Percentiles rank a stretch among this genome's conserved stretches.
phyloP scores from a whole-genome alignment of 35 echinoderm and acorn worm genomes.

The Ophiothrix spiculata region DNA sequence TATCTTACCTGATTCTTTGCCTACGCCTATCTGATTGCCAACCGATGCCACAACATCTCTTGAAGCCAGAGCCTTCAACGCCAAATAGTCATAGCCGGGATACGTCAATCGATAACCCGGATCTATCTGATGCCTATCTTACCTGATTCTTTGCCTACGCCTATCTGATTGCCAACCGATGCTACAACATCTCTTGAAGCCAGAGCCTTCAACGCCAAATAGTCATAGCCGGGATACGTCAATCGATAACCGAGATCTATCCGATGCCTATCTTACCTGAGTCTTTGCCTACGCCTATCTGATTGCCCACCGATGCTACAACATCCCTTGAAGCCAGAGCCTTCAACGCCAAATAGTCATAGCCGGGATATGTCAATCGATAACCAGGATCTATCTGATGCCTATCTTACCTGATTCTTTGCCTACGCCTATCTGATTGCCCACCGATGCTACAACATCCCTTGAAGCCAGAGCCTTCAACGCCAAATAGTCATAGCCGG shows the following conservation, averaged over 20 bases:
- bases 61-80: conserved; percentile 73
- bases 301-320: conserved; percentile 88
- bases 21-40: conserved; percentile 95
- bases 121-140: no score
- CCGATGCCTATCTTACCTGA: no score
- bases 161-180: conserved; percentile 98
- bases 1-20: conserved; percentile 98
- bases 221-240: conserved; percentile 97
- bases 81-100: conserved; percentile 97
- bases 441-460: conserved; percentile 76
- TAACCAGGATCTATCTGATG: conserved; percentile 97
- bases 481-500: conserved; percentile 97
- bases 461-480: conserved; percentile 74
- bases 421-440: conserved; percentile 95
- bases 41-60: conserved; percentile 78
- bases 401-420: conserved; percentile 99
- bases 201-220: conserved; percentile 79
- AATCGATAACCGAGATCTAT: conserved; percentile 91
- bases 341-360: conserved; percentile 96
- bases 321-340: conserved; percentile 64
- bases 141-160: conserved; percentile 97
- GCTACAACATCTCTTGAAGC: conserved; percentile 66
- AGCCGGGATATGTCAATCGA: conserved; percentile 88
- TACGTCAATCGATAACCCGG: conserved; percentile 92
- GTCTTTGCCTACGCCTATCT: conserved; percentile 96